Base-by-base conservation (phyloP, 2,888 invertebrate genomes). In the Trissoscelio sp. region DNA sequence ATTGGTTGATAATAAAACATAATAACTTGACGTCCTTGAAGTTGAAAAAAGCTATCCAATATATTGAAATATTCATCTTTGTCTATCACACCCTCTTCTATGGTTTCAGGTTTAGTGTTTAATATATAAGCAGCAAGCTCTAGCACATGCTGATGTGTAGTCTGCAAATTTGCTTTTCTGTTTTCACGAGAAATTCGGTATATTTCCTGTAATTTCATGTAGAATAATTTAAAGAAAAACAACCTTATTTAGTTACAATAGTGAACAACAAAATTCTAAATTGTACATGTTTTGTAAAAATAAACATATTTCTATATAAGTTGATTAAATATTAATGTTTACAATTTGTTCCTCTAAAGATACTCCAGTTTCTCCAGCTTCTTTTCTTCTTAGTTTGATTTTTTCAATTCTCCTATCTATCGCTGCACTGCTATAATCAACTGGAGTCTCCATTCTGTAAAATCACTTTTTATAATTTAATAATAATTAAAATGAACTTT, bases 41-140 rank as follows among this genome's bases (percentile, higher is more conserved):
- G 93, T 4, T 91, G 92, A 16, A 95, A 93, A 42, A 95, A 92
- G 84, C 93, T 94, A 57, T 94, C 93, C 73, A 96, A 89, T 16
- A 94, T 87, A 7, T 94, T 93, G 0, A 95, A 90, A 85, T 94
- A 94, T 67, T 92, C 88, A 70, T 94, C 94, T 53, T 94, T 93
- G 90, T 97, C 97, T 66, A 94, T 93, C 3, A 96, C 92, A 58
- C 95, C 96, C 73, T 96, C 96, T 91, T 95, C 92, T 1, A 95
- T 92, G 83, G 93, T 93, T 22, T 93, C 93, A 9, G 92, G 83
- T n/a, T 93, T 91, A 67, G 92, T 91, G 85, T 93, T 92, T 79
- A 94, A 90, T 84, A 93, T 92, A 24, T 92, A 91, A 6, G 95
- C 94, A 28, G 94, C 94, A 88, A 94, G 93, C 85, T 95, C 95